Conservation (phyloP, 2,113 vertebrate species). For the Sylvilagus bachmani region DNA sequence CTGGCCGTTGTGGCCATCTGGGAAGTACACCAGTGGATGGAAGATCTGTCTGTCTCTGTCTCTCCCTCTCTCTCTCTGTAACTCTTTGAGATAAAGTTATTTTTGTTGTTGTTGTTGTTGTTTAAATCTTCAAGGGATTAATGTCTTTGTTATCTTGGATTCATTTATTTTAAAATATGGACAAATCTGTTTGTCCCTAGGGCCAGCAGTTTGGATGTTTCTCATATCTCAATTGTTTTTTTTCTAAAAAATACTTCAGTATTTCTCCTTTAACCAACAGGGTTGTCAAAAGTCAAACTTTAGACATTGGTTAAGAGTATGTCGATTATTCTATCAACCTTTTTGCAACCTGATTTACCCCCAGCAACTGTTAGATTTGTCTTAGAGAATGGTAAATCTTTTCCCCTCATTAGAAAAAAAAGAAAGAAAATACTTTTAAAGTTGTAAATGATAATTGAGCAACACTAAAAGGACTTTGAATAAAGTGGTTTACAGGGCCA, state of each 20-base stretch:
- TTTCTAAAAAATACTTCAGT: slow-evolving; percentile 17
- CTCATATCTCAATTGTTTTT: not conserved
- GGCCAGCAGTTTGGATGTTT: slow-evolving; percentile 38
- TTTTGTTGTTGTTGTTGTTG: too few species aligned
- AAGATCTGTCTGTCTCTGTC: too few species aligned
- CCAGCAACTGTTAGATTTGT: slow-evolving; percentile 56
- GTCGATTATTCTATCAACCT: slow-evolving; percentile 43
- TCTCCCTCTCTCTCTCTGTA: too few species aligned
- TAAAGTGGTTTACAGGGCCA: not conserved
- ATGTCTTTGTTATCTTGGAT: not conserved
- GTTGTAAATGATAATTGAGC: not conserved
- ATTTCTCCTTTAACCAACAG: slow-evolving; percentile 50
- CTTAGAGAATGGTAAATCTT: slow-evolving; percentile 36
- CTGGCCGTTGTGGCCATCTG: too few species aligned
- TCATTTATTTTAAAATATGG: slow-evolving; percentile 36
- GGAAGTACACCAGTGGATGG: too few species aligned
- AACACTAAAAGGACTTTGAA: not conserved
- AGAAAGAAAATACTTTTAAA: not conserved
- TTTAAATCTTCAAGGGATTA: not conserved
- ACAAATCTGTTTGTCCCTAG: slow-evolving; percentile 55
- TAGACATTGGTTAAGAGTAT: not conserved
- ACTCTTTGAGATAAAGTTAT: too few species aligned
- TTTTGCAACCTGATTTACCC: not conserved
- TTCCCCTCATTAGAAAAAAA: not conserved
- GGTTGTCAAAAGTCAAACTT: slow-evolving; percentile 65